phyloP scores from a whole-genome alignment of 2,113 vertebrate genomes.

The Martes martes region DNA sequence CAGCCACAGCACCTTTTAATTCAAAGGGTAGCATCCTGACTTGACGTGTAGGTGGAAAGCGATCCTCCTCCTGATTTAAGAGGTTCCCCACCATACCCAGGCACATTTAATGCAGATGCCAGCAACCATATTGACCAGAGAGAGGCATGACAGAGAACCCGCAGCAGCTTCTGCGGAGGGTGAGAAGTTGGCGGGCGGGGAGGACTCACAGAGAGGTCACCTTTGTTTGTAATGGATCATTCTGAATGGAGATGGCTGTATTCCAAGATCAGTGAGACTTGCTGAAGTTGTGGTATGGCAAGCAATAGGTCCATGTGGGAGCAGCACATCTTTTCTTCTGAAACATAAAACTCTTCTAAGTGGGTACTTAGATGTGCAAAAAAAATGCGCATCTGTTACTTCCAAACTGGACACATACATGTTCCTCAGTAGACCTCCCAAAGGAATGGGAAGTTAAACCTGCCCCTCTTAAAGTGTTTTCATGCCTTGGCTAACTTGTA shows the following conservation, averaged over 20 bases:
- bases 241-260: not conserved
- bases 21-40: not conserved
- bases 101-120: not conserved
- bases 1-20: not conserved
- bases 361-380: not conserved
- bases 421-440: not conserved
- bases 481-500: not conserved
- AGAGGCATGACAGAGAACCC: not conserved
- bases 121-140: not conserved
- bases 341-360: not conserved
- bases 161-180: not conserved
- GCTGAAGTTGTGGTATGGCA: not conserved
- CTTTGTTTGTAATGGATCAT: not conserved
- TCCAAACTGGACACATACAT: not conserved
- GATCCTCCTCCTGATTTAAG: not conserved
- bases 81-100: not conserved
- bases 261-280: not conserved
- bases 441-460: not conserved
- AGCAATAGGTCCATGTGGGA: not conserved
- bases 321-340: not conserved
- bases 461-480: not conserved
- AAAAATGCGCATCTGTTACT: not conserved
- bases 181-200: too few relatives aligned
- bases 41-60: not conserved
- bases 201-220: not conserved